A percentile compares a stretch with the other conserved stretches of the same genome.
Evolutionary conservation across 2,797 vertebrate genomes (phyloP).

Genomic region (Chaetophractus vellerosus): DNA sequence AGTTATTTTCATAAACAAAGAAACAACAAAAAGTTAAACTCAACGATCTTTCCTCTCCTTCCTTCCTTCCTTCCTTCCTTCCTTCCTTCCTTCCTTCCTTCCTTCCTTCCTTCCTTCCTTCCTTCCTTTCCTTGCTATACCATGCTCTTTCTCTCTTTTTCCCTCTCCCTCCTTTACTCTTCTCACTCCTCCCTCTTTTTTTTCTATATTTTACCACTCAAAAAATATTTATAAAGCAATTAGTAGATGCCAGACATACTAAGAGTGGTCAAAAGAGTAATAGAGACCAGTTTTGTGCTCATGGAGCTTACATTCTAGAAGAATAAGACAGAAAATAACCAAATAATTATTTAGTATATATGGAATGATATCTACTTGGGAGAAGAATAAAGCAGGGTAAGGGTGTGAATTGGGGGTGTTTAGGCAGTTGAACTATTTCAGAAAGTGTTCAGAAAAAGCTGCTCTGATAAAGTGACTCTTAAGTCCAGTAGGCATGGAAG

Average conservation of each 20-base stretch:
- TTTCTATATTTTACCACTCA: not conserved
- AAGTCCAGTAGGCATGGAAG: not conserved
- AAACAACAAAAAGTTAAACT: not conserved
- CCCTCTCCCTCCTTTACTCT: too few relatives aligned
- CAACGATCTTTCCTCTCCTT: not conserved
- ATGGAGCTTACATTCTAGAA: not conserved
- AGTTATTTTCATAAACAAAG: not conserved
- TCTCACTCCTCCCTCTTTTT: too few relatives aligned
- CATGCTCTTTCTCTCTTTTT: too few relatives aligned
- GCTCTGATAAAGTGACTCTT: not conserved
- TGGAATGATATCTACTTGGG: not conserved
- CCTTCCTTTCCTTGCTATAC: too few relatives aligned
- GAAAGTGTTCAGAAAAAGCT: not conserved
- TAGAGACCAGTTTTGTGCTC: too few relatives aligned
- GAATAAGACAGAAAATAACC: not conserved
- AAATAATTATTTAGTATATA: not conserved
- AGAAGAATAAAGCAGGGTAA: not conserved
- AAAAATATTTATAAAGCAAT: not conserved
- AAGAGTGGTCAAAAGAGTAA: not conserved
- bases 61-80: not conserved
- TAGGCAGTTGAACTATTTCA: not conserved
- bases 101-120: not conserved
- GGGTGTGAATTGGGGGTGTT: rapidly evolving
- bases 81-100: not conserved
- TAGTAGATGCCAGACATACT: not conserved